A percentile compares a stretch with the other conserved stretches of the same genome.
phyloP scores from a whole-genome alignment of 2,797 vertebrate species.

The Diplodus puntazzo region DNA sequence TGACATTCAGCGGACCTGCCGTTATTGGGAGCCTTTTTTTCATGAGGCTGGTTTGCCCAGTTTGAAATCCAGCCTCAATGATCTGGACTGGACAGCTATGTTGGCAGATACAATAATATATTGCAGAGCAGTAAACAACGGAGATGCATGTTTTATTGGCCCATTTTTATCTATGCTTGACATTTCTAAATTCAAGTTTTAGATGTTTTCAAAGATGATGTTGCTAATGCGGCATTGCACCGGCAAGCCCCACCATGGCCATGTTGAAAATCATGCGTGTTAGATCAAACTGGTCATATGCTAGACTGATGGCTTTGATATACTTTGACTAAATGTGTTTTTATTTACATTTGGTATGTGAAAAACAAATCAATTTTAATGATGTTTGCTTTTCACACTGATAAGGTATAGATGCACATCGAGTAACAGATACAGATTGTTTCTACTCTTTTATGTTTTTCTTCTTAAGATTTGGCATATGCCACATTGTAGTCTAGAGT shows the following conservation, averaged over 20 bases:
- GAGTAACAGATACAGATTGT: too few relatives aligned
- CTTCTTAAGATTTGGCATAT: background rate
- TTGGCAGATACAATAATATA: slow-evolving; percentile 2
- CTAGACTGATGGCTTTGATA: background rate
- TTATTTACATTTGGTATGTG: background rate
- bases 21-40: background rate
- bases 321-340: background rate
- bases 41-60: background rate
- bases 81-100: background rate
- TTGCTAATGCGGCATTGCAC: background rate
- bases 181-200: background rate
- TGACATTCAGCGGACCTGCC: background rate
- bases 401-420: too few relatives aligned
- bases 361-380: background rate
- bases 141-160: background rate
- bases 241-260: background rate
- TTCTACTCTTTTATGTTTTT: background rate
- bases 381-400: background rate
- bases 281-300: background rate
- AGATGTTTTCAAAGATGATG: background rate
- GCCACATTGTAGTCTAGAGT: background rate
- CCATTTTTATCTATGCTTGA: background rate
- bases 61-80: background rate
- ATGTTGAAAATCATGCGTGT: background rate
- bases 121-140: background rate